Percentiles rank a stretch among this genome's conserved stretches.
Conservation (phyloP, 2,888 invertebrate genomes). For the Xylophagus ater region DNA sequence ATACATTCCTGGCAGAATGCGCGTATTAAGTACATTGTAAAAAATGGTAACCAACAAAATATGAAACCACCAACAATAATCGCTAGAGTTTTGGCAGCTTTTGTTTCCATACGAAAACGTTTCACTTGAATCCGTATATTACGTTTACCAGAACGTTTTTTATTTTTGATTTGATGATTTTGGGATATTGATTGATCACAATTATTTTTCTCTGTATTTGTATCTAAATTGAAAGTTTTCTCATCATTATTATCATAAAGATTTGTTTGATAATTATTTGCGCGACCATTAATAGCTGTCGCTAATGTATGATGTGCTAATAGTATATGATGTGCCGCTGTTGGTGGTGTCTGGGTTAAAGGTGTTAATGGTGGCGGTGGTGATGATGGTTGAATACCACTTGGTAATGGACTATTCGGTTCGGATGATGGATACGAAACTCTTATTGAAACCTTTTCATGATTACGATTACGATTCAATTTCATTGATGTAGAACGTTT, state of each 20-base stretch:
- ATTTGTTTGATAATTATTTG: conserved; percentile 31
- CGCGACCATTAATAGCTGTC: conserved; percentile 18
- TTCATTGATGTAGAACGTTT: conserved; percentile 43
- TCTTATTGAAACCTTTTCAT: conserved; percentile 71
- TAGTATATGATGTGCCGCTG: too few relatives aligned
- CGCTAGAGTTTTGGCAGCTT: conserved; percentile 91
- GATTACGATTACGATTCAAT: conserved; percentile 44
- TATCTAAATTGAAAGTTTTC: conserved; percentile 32
- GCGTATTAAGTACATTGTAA: conserved; percentile 84
- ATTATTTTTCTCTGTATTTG: conserved; percentile 3
- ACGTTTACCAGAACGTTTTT: conserved; percentile 66
- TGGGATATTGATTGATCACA: background rate
- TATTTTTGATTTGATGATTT: conserved; percentile 31
- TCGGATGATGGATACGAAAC: conserved; percentile 74
- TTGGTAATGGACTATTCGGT: conserved; percentile 22
- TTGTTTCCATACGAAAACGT: conserved; percentile 88
- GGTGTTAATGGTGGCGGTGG: conserved; percentile 28
- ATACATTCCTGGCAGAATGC: conserved; percentile 83
- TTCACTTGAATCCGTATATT: conserved; percentile 85
- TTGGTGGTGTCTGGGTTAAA: conserved; percentile 18
- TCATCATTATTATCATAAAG: conserved; percentile 36
- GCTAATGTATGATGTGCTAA: background rate
- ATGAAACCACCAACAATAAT: conserved; percentile 97
- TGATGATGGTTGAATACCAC: conserved; percentile 26
- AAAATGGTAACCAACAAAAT: conserved; percentile 94